phyloP scores from a whole-genome alignment of 2,113 vertebrate genomes.

The Phylloscopus trochilus region DNA sequence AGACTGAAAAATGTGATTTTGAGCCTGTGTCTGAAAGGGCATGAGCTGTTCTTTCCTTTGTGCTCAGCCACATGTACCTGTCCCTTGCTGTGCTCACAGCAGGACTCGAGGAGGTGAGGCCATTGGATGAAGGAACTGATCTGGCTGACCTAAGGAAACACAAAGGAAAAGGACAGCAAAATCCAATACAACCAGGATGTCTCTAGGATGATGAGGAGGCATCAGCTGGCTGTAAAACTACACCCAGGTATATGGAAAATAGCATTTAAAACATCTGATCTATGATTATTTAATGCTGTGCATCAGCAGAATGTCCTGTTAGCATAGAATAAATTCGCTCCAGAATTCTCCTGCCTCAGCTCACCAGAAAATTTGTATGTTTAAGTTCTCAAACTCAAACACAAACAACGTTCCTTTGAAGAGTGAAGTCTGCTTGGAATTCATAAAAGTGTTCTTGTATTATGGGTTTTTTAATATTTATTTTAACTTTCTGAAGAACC shows the following conservation, averaged over 20 bases:
- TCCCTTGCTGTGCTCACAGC: neutral
- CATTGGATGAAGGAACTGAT: neutral
- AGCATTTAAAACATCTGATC: neutral
- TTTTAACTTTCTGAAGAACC: conserved; percentile 9
- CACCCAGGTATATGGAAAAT: neutral
- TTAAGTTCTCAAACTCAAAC: conserved; percentile 15
- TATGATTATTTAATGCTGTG: neutral
- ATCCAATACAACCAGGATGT: neutral
- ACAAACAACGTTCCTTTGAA: neutral
- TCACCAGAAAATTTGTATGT: neutral
- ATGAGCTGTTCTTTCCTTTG: neutral
- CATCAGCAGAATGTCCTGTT: neutral
- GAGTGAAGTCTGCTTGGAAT: neutral
- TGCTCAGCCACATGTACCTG: neutral
- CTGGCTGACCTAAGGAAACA: neutral
- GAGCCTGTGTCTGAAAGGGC: neutral
- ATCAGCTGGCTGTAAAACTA: neutral
- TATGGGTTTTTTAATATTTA: conserved; percentile 5
- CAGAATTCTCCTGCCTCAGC: neutral
- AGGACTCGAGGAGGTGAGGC: fast-evolving
- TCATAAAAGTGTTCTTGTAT: neutral
- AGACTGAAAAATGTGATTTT: neutral
- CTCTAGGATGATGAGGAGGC: neutral
- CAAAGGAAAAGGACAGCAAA: neutral
- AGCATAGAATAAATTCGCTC: neutral